Base-by-base conservation (phyloP, 2,797 vertebrate genomes). In the Meda fulgida region DNA sequence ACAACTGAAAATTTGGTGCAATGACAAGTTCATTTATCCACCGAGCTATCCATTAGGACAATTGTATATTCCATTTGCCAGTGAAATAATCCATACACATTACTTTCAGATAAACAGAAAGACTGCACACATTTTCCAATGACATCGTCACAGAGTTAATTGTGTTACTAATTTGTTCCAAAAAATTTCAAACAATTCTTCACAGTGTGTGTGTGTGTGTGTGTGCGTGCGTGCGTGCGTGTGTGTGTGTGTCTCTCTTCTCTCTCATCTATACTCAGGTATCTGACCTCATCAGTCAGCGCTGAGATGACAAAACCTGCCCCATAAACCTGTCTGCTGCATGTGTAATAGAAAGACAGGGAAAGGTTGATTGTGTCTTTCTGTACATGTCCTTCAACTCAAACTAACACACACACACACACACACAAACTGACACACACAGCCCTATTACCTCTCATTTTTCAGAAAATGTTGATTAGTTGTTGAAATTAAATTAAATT, bases 211-310 rank as follows among this genome's bases (percentile, higher is more conserved):
- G 36, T 36, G 36, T 36, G 36, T 36, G 36, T 36, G 36, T 36
- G 36, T 36, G 66, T 19, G n/a, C 43, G 67, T 40, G 51, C 63
- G 58, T 48, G 40, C 58, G 51, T 14, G 36, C 31, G 69, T 29
- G 51, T 73, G 29, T 83, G 71, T 51, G 31, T 63, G 7, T 21
- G 21, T 8, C 1, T 16, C 1, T 16, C 31, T 13, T 21, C 29
- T 72, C 26, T 65, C 43, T 75, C 81, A 82, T 83, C 34, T 83
- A 16, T 75, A 21, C 16, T 19, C 23, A 51, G 58, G 58, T 53
- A 76, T 63, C 18, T 53, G 58, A 66, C 81, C 81, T 75, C 81
- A 83, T 83, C 81, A 66, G 60, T 83, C 81, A 66, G 31, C 21
- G 7, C 58, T 66, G 60, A 53, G 43, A 66, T 63, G 43, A 83